A percentile compares a stretch with the other conserved stretches of the same genome.
Conservation (phyloP, 92 coral and sea anemone species). For the Actinostola sp. region DNA sequence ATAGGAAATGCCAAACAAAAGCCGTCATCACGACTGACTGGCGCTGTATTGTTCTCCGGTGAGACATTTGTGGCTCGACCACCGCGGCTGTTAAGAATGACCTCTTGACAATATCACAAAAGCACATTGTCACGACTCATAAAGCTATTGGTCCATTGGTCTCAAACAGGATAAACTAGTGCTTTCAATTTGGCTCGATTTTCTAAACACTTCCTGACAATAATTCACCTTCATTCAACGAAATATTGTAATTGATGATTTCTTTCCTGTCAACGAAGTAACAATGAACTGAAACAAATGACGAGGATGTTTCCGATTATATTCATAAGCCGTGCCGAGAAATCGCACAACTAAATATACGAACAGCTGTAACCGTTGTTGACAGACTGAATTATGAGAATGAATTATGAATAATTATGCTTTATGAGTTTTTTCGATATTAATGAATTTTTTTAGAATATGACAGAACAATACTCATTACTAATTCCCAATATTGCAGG, state of each 20-base stretch:
- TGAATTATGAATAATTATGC: not conserved
- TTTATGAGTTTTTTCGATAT: no score
- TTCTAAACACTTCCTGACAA: conserved; percentile 21
- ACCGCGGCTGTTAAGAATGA: conserved; percentile 58
- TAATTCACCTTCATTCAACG: not conserved
- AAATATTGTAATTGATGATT: not conserved
- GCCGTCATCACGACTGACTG: conserved; percentile 44
- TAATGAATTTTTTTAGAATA: no score
- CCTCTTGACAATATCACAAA: conserved; percentile 72
- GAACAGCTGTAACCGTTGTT: not conserved
- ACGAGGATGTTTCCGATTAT: no score
- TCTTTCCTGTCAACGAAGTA: conserved; percentile 2
- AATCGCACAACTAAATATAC: not conserved
- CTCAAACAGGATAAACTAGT: conserved; percentile 57
- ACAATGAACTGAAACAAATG: not conserved
- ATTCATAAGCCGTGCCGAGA: not conserved
- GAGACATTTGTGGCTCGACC: conserved; percentile 75
- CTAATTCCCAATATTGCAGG: no score
- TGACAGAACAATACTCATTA: no score
- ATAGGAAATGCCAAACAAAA: conserved; percentile 89
- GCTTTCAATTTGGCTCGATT: conserved; percentile 17
- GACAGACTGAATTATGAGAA: not conserved
- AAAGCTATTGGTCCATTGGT: conserved; percentile 60
- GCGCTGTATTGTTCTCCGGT: conserved; percentile 58
- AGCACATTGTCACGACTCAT: conserved; percentile 65